Percentiles rank a stretch among this genome's conserved stretches.
Evolutionary conservation across 2,113 vertebrate genomes (phyloP).

Genomic region (Balaenoptera acutorostrata): DNA sequence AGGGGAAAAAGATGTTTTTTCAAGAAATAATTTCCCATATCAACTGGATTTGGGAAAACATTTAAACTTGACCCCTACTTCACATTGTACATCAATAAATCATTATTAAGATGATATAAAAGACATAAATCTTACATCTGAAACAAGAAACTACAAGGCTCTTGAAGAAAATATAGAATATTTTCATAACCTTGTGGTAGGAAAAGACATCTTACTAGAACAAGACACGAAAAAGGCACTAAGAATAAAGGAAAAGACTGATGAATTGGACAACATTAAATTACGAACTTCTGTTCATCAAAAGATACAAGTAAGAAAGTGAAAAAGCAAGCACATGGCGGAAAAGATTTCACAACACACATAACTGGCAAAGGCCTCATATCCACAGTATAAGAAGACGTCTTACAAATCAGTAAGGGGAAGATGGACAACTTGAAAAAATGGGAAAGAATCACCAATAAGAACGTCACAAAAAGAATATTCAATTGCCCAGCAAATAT

Average conservation of each 20-base stretch:
- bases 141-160: neutral
- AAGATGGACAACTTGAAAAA: neutral
- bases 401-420: neutral
- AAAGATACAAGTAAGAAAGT: neutral
- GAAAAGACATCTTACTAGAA: neutral
- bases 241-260: neutral
- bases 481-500: neutral
- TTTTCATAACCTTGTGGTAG: neutral
- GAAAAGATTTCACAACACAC: neutral
- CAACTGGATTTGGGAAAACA: neutral
- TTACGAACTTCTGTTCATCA: neutral
- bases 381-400: neutral
- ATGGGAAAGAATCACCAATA: neutral
- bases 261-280: neutral
- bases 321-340: neutral
- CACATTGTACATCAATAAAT: neutral
- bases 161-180: slow-evolving; percentile 18
- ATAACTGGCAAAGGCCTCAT: neutral
- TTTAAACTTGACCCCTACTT: neutral
- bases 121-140: neutral
- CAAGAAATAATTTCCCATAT: neutral
- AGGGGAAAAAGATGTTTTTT: neutral
- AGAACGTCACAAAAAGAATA: neutral
- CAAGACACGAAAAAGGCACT: neutral
- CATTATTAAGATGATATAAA: neutral